phyloP scores from a whole-genome alignment of 2,113 vertebrate species.

The Brienomyrus brachyistius region DNA sequence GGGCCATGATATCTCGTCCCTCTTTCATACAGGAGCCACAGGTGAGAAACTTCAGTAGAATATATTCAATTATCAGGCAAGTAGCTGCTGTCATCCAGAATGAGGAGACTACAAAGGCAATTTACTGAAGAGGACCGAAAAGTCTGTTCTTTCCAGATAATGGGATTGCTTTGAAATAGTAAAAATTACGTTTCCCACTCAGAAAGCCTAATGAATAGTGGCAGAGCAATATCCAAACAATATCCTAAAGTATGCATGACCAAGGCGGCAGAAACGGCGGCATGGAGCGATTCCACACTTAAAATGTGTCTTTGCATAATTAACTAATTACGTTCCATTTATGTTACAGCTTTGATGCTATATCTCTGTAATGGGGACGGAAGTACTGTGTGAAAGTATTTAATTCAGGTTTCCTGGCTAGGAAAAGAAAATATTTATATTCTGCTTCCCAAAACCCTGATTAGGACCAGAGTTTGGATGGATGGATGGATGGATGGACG shows the following conservation, averaged over 20 bases:
- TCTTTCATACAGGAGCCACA: neutral
- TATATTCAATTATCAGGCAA: conserved; percentile 31
- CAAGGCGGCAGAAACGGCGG: neutral
- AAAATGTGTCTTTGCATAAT: neutral
- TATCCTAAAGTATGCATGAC: neutral
- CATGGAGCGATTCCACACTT: neutral
- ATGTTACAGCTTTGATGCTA: neutral
- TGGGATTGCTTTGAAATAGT: conserved; percentile 29
- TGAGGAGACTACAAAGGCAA: conserved; percentile 20
- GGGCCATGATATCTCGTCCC: neutral
- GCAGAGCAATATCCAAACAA: conserved; percentile 13
- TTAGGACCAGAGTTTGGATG: neutral
- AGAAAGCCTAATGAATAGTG: conserved; percentile 25
- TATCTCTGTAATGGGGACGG: neutral
- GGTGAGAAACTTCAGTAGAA: conserved; percentile 32
- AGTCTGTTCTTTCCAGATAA: conserved; percentile 38
- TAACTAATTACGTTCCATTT: neutral
- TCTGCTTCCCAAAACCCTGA: neutral
- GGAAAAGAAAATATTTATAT: neutral
- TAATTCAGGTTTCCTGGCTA: neutral
- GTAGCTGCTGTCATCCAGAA: conserved; percentile 28
- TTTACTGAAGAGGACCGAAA: conserved; percentile 25
- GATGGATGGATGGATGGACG: neutral
- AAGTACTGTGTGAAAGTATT: neutral
- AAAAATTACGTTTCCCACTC: conserved; percentile 35